A percentile compares a stretch with the other conserved stretches of the same genome.
Evolutionary conservation across 2,888 invertebrate species (phyloP).

Genomic region (Nyleta sp.): DNA sequence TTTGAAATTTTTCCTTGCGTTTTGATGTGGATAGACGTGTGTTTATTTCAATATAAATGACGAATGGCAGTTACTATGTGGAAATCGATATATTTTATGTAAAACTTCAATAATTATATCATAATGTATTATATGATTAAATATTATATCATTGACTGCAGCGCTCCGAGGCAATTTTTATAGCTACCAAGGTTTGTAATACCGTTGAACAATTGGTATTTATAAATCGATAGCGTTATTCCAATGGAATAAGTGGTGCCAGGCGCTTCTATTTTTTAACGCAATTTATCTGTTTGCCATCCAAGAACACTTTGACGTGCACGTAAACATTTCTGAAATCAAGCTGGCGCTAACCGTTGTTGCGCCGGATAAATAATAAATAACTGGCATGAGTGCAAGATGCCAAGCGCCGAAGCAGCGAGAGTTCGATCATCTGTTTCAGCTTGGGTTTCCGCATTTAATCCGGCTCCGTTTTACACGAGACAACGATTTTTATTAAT

Average conservation of each 20-base stretch:
- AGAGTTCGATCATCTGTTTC: conserved; percentile 29
- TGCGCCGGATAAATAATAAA: conserved; percentile 33
- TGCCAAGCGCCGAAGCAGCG: conserved; percentile 21
- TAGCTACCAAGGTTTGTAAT: conserved; percentile 17
- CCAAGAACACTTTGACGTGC: not conserved
- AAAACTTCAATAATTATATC: too few relatives aligned
- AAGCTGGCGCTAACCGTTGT: conserved; percentile 22
- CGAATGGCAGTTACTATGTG: too few relatives aligned
- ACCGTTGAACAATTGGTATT: conserved; percentile 24
- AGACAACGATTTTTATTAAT: conserved; percentile 29
- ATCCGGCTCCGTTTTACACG: conserved; percentile 1
- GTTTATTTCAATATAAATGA: too few relatives aligned
- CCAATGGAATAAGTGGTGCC: conserved; percentile 18
- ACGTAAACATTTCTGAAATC: conserved; percentile 4
- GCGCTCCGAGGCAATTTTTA: conserved; percentile 28
- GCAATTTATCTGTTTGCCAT: conserved; percentile 8
- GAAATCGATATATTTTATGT: too few relatives aligned
- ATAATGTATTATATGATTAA: conserved; percentile 43
- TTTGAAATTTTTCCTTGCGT: too few relatives aligned
- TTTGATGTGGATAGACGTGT: too few relatives aligned
- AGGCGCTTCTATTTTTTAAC: conserved; percentile 2
- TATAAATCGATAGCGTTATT: conserved; percentile 40
- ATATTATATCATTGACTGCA: conserved; percentile 51
- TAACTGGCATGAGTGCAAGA: conserved; percentile 30
- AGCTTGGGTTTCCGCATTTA: conserved; percentile 3